phyloP scores from a whole-genome alignment of 2,888 invertebrate genomes.

The Bombylius discolor region DNA sequence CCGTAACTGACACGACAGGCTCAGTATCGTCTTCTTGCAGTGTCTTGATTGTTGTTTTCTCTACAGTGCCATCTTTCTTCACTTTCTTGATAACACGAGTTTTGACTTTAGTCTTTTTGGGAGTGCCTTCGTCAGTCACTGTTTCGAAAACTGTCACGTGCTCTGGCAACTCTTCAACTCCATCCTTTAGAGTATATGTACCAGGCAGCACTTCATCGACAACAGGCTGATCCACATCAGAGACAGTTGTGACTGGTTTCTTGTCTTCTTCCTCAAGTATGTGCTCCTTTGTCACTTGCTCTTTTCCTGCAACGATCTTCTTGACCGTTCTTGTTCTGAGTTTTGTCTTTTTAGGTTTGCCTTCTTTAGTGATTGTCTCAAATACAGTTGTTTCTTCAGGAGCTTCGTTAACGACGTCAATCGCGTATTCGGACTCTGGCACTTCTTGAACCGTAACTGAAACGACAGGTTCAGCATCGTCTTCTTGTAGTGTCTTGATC shows the following conservation, averaged over 20 bases:
- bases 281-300: conserved; percentile 32
- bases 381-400: conserved; percentile 32
- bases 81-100: conserved; percentile 15
- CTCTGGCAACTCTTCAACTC: conserved; percentile 22
- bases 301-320: conserved; percentile 28
- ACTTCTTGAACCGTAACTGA: conserved; percentile 19
- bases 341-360: conserved; percentile 19
- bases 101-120: conserved; percentile 27
- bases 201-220: neutral
- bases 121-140: conserved; percentile 19
- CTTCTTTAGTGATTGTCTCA: conserved; percentile 23
- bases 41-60: conserved; percentile 34
- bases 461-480: conserved; percentile 20
- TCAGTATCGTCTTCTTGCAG: conserved; percentile 29
- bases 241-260: conserved; percentile 25
- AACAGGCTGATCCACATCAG: conserved; percentile 9
- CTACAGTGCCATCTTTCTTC: conserved; percentile 22
- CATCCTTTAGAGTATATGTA: too few species aligned
- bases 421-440: neutral
- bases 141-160: conserved; percentile 20
- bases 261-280: conserved; percentile 32
- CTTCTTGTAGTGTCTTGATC: conserved; percentile 16
- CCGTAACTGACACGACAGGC: conserved; percentile 23
- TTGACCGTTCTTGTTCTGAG: conserved; percentile 27
- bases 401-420: conserved; percentile 21